Percentiles rank a stretch among this genome's conserved stretches.
These are phyloP conservation scores for Tanypteryx hageni DNA, from an alignment of 2,888 invertebrate genomes.

Conservation along the genomic window DNA sequence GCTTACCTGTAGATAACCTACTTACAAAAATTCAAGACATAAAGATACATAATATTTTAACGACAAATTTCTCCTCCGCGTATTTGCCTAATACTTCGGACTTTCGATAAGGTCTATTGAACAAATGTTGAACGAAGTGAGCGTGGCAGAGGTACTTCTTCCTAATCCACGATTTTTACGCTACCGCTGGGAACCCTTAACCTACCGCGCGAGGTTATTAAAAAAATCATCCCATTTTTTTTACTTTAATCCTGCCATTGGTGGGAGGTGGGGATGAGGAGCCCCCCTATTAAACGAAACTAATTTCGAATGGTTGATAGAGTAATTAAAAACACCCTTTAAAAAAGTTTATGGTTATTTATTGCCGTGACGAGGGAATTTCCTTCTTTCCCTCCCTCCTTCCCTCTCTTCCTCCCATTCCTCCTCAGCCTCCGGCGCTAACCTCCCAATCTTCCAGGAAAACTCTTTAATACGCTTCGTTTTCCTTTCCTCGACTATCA, in stretches of 20 bases:
- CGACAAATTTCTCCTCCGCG: no score
- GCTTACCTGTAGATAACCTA: no score
- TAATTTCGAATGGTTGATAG: constrained; percentile 53
- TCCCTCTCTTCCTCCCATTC: neutral
- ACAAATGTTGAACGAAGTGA: no score
- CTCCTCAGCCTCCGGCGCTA: neutral
- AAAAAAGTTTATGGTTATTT: constrained; percentile 52
- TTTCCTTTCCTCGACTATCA: neutral
- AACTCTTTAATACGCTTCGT: no score
- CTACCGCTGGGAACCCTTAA: neutral
- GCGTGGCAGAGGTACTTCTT: neutral
- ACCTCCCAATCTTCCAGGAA: neutral
- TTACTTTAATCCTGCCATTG: neutral
- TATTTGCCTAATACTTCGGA: no score
- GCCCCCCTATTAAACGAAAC: constrained; percentile 36
- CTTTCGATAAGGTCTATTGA: no score
- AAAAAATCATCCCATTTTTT: neutral
- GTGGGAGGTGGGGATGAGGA: neutral
- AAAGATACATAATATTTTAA: no score
- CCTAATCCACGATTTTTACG: neutral
- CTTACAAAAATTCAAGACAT: no score
- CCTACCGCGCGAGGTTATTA: neutral
- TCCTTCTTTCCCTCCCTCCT: neutral
- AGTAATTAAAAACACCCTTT: constrained; percentile 56
- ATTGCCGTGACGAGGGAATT: neutral